phyloP scores from a whole-genome alignment of 2,797 vertebrate genomes.

The Kryptolebias ocellatus region DNA sequence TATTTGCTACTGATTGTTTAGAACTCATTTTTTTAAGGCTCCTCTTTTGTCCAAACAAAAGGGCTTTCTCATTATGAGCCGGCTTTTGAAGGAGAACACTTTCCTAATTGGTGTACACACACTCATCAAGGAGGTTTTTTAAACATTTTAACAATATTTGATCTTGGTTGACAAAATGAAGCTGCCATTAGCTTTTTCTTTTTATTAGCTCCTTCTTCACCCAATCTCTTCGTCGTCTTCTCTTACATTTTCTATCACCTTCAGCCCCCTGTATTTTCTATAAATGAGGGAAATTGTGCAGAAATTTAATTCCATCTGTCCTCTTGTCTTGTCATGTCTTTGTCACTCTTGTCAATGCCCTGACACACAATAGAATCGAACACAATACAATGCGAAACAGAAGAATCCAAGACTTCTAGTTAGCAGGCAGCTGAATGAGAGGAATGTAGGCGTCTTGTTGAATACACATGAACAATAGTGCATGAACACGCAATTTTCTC shows the following conservation, averaged over 20 bases:
- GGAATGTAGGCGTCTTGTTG: constrained; percentile 23
- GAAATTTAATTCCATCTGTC: constrained; percentile 72
- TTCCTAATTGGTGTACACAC: constrained; percentile 21
- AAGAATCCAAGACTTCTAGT: constrained; percentile 34
- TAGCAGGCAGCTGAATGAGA: constrained; percentile 29
- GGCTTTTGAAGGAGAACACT: constrained; percentile 47
- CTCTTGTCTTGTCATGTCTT: constrained; percentile 44
- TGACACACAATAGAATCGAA: constrained; percentile 48
- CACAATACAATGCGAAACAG: constrained; percentile 37
- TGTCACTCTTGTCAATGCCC: constrained; percentile 54
- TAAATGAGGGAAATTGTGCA: constrained; percentile 76
- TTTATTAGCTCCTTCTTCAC: constrained; percentile 1
- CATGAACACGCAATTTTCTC: constrained; percentile 3
- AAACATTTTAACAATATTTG: constrained; percentile 12
- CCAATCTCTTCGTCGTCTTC: not conserved
- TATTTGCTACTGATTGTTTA: constrained; percentile 83
- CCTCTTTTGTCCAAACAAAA: constrained; percentile 44
- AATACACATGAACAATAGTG: constrained; percentile 29
- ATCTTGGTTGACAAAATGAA: constrained; percentile 10
- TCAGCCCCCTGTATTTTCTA: constrained; percentile 44
- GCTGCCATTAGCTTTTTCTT: not conserved
- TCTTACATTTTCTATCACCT: constrained; percentile 17
- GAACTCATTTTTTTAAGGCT: constrained; percentile 64
- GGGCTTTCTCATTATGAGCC: constrained; percentile 54
- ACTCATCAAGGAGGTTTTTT: constrained; percentile 17